Evolutionary conservation across 2,888 invertebrate genomes (phyloP), one percentile per base, ranked within the genome.

Genomic region (Synanthedon tipuliformis): DNA sequence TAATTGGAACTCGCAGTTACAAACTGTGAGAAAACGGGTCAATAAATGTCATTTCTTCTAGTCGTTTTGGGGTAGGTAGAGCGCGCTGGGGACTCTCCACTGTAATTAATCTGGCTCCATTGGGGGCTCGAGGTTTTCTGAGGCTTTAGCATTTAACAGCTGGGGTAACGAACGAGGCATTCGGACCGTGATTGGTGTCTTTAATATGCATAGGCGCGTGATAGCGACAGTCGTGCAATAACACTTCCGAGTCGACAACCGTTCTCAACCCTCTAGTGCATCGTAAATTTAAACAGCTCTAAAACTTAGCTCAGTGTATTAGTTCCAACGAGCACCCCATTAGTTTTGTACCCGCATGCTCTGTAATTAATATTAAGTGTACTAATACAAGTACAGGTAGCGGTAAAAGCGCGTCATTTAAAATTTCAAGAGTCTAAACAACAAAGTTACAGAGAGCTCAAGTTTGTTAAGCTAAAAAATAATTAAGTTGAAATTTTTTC

Each of bases 101-200:
- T 67, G 71, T 73, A 74, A 78, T 80, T 75, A 77, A 76, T 79
- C 71, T 70, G 64, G 68, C 65, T 69, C 61, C 61, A 64, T 34
- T 61, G 55, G 57, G 53, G 50, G 54, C 52, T 54, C 56, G 59
- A 40, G 60, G 53, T 63, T 60, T 56, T 57, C 58, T 54, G 59
- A 56, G 56, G 60, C 55, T 63, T 62, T 62, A 65, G 64, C 60
- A 61, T 68, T 73, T 66, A 65, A 65, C 62, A 65, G 61, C 63
- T 66, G 63, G 63, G 70, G 66, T 74, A 75, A 75, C 69, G 69
- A 75, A 64, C 61, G 61, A 62, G 59, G 65, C 61, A 66, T 61
- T 57, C 55, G 57, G 53, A 68, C 60, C 61, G 59, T 74, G 73
- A 80, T 80, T 78, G 68, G 72, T 73, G 69, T 68, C 63, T 73